Percentiles rank a stretch among this genome's conserved stretches.
phyloP scores from a whole-genome alignment of 2,888 invertebrate genomes.

The Carpatolechia fugitivella region DNA sequence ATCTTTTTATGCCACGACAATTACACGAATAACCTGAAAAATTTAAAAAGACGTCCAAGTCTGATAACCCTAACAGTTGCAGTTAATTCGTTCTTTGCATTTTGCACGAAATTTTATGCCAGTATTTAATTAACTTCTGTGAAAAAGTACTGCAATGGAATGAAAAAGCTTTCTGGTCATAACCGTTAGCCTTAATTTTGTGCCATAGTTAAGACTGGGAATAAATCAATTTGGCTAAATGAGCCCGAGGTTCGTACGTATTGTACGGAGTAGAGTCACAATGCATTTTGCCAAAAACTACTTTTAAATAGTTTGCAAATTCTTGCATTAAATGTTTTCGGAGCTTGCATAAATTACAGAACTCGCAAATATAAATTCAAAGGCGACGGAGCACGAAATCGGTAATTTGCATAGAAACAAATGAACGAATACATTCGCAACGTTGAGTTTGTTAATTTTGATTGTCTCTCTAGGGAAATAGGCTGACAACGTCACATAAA shows the following conservation, averaged over 20 bases:
- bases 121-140: constrained; percentile 61
- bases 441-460: constrained; percentile 27
- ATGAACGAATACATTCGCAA: constrained; percentile 27
- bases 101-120: constrained; percentile 61
- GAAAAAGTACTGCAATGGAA: constrained; percentile 50
- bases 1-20: not conserved
- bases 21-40: constrained; percentile 8
- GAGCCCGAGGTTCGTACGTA: constrained; percentile 11
- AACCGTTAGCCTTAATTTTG: constrained; percentile 30
- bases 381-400: constrained; percentile 2
- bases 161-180: constrained; percentile 42
- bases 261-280: constrained; percentile 9
- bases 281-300: constrained; percentile 13
- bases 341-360: not conserved
- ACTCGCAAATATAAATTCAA: constrained; percentile 5
- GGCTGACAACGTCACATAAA: not conserved
- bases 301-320: constrained; percentile 1
- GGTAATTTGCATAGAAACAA: constrained; percentile 19
- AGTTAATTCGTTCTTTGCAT: constrained; percentile 52
- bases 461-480: not conserved
- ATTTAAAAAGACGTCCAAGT: not conserved
- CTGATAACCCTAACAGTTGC: constrained; percentile 33
- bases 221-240: constrained; percentile 9
- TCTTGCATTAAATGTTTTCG: not conserved
- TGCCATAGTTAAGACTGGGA: constrained; percentile 18